Evolutionary conservation across 2,113 vertebrate genomes (phyloP), one percentile per base, ranked within the genome.

Genomic region (Aspidoscelis tigris): DNA sequence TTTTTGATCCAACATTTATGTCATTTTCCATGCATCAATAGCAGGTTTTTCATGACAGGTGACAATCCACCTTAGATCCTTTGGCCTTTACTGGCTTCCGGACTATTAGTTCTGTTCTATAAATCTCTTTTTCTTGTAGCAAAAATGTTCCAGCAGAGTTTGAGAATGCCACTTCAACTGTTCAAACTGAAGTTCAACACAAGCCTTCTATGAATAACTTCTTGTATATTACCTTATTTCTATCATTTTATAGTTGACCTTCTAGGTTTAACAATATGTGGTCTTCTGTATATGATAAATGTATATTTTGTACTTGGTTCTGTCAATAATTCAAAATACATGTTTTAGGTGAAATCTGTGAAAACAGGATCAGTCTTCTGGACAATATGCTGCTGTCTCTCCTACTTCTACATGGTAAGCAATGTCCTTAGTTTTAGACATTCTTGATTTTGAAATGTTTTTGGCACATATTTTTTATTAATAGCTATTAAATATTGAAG

Each of bases 381-480:
- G 98, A 97, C 98, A 78, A 97, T 99, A 86, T 98, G 98, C 94
- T 99, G 98, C 91, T 99, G 98, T 86, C 95, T 99, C 78, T 98
- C 97, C 12, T 99, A 99, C 92, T 99, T 99, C 91, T 99, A 99
- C 93, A 99, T 99, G 98, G 98, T 99, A 96, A 97, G 97, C 88
- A 5, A 66, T 33, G 50, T 33, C 26, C 26, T 50, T 50, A 80
- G 47, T 66, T 76, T 33, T 7, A n/a, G 7, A 50, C 5, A 2
- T 20, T 18, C 2, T 76, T 24, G 26, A 14, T 55, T 53, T 76
- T 4, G 74, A 33, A 53, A 41, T 14, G 8, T 68, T 61, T 61
- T 61, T 18, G 18, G 43, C 41, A 47, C 24, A 8, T 16, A 80
- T 18, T 78, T 5, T 79, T 79, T 47, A 64, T 41, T 77, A 33